Evolutionary conservation across 2,888 invertebrate species (phyloP), one percentile per base, ranked within the genome.

Genomic region (Meta bourneti): DNA sequence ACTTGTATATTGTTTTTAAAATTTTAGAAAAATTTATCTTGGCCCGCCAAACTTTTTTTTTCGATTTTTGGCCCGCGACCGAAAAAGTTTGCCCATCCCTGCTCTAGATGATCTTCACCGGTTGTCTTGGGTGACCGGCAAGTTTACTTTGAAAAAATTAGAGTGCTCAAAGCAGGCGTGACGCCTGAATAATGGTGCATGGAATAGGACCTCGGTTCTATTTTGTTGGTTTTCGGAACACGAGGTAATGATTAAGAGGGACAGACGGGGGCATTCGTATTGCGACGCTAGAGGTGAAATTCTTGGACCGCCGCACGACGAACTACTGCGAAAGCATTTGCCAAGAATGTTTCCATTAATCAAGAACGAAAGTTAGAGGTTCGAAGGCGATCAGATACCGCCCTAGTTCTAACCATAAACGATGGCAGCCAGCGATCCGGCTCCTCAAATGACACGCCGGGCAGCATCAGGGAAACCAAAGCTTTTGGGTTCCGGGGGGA

Each of bases 321-420:
- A 95, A 96, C 96, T 95, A 95, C 95, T 95, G 96, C 96, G 96
- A 96, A 96, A 96, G 96, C 96, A 96, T 96, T 96, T 96, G 96
- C 96, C 96, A 96, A 96, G 95, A 95, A 96, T 96, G 96, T 96
- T 96, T 96, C 96, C 96, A 96, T 96, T 96, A 96, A 96, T 96
- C 96, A 96, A 96, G 96, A 96, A 96, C 96, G 96, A 96, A 96
- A 96, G 96, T 96, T 95, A 96, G 96, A 96, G 96, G 96, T 95
- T 96, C 96, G 96, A 34, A 34, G 34, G 34, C 34, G 34, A 34
- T 34, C 34, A 34, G 34, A 34, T 34, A 34, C 34, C 34, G 34
- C 34, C 34, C 34, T 34, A 34, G 34, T 34, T 34, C 34, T 34
- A 34, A 34, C 34, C 34, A 34, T 34, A 34, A 34, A 34, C 34